Conservation (phyloP, 2,113 vertebrate genomes). For the Coryphaenoides rupestris region DNA sequence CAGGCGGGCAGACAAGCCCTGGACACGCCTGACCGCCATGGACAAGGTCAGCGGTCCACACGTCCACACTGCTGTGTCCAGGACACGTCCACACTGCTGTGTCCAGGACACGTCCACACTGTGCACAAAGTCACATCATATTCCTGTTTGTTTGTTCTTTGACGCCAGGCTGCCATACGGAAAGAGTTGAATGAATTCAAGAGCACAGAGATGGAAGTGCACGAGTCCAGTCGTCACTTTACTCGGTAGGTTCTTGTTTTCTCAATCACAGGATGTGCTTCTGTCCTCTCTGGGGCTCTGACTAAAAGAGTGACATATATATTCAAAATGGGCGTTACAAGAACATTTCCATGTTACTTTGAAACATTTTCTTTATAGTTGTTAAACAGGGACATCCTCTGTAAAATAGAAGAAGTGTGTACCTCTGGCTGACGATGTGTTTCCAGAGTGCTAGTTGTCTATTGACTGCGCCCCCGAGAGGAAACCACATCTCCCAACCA, state of each 20-base stretch:
- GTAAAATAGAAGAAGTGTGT: no score
- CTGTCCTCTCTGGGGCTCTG: not conserved
- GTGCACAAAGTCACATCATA: not conserved
- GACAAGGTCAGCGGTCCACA: slow-evolving; percentile 80
- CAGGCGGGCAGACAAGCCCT: slow-evolving; percentile 94
- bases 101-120: not conserved
- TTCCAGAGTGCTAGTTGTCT: no score
- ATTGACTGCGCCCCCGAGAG: no score
- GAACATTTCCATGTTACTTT: no score
- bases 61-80: not conserved
- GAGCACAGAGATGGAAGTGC: slow-evolving; percentile 99
- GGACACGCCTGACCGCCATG: slow-evolving; percentile 93
- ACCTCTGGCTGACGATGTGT: no score
- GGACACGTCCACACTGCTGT: not conserved
- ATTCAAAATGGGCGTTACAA: no score
- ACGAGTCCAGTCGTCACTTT: slow-evolving; percentile 95
- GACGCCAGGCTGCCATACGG: slow-evolving; percentile 89
- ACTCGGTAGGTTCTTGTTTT: slow-evolving; percentile 80
- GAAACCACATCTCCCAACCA: no score
- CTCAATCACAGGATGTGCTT: not conserved
- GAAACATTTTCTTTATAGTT: no score
- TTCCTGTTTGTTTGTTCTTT: slow-evolving; percentile 34
- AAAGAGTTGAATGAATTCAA: slow-evolving; percentile 99
- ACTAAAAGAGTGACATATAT: no score
- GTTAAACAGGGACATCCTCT: no score